Base-by-base conservation (phyloP, 1,140 invertebrate genomes). In the Brachionus paranguensis region DNA sequence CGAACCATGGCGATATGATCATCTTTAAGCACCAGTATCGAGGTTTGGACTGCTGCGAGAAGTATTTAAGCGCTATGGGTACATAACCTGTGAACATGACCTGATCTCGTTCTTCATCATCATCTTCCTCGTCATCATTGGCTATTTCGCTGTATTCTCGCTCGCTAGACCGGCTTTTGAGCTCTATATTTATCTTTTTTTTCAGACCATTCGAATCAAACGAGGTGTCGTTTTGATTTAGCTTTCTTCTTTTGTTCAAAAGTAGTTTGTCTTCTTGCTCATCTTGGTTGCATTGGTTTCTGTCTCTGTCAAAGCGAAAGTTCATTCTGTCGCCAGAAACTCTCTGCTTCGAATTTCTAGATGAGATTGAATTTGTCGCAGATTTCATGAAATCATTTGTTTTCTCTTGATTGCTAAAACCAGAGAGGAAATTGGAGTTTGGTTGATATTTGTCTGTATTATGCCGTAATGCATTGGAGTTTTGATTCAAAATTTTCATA, bases 1-100 rank as follows among this genome's bases (percentile, higher is more conserved):
- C 98, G 91, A 99, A 99, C 97, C 97, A 99, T 90, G 95, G 95
- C 93, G 97, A 98, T 65, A 95, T 96, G 90, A 98, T 97, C 89
- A 97, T 93, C 86, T 92, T 93, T 85, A 99, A 92, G 91, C 96
- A 97, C 93, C 94, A 95, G 89, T 93, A 95, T 87, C 96, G 92
- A 41, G 95, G 93, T 79, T 92, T 90, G 84, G 94, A 94, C 50
- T 92, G 93, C 88, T 99, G 96, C 37, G 93, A 93, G 84, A 99
- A 91, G 87, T 95, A 96, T 86, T 93, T 92, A 84, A 98, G 87
- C 11, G 87, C 87, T 60, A 86, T 88, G 29, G 94, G 93, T 17
- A 93, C 92, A 89, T 97, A 97, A 60, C 95, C 95, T 12, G 95
- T 95, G 89, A 94, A 97, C 10, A 94, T 94, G 64, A 95, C 91